These are phyloP conservation scores for Luperina testacea DNA, from an alignment of 2,888 invertebrate species.

Conservation along the genomic window DNA sequence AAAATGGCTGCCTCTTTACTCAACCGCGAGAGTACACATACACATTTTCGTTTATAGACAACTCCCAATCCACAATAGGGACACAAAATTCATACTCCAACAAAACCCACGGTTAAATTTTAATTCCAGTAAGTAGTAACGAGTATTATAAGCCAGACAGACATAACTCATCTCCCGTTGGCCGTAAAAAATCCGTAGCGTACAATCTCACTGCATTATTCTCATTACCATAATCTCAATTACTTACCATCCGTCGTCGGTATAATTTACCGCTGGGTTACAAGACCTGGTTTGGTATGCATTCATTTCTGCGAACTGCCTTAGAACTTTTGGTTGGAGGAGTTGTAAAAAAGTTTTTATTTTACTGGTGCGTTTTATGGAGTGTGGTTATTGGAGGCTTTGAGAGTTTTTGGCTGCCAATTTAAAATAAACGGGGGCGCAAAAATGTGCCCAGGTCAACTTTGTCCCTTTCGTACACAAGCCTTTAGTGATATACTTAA, in stretches of 20 bases:
- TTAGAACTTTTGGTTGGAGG: slow-evolving; percentile 30
- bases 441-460: slow-evolving; percentile 1
- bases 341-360: slow-evolving; percentile 57
- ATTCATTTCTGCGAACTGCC: slow-evolving; percentile 51
- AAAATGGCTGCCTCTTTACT: slow-evolving; percentile 17
- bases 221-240: slow-evolving; percentile 75
- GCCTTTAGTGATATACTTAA: not conserved
- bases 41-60: slow-evolving; percentile 23
- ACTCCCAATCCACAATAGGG: slow-evolving; percentile 35
- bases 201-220: slow-evolving; percentile 62
- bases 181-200: slow-evolving; percentile 69
- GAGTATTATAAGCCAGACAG: slow-evolving; percentile 54
- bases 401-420: slow-evolving; percentile 18
- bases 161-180: slow-evolving; percentile 67
- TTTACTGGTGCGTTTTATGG: slow-evolving; percentile 48
- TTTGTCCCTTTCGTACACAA: not conserved
- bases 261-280: slow-evolving; percentile 60
- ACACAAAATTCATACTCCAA: slow-evolving; percentile 43
- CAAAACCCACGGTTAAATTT: slow-evolving; percentile 54
- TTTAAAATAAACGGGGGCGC: slow-evolving; percentile 21
- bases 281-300: slow-evolving; percentile 58
- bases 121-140: slow-evolving; percentile 66
- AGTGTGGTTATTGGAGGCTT: slow-evolving; percentile 43
- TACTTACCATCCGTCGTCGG: slow-evolving; percentile 69
- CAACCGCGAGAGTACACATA: slow-evolving; percentile 27